These are phyloP conservation scores for Heterodera carotae DNA, from an alignment of 1,140 invertebrate genomes.

Conservation along the genomic window DNA sequence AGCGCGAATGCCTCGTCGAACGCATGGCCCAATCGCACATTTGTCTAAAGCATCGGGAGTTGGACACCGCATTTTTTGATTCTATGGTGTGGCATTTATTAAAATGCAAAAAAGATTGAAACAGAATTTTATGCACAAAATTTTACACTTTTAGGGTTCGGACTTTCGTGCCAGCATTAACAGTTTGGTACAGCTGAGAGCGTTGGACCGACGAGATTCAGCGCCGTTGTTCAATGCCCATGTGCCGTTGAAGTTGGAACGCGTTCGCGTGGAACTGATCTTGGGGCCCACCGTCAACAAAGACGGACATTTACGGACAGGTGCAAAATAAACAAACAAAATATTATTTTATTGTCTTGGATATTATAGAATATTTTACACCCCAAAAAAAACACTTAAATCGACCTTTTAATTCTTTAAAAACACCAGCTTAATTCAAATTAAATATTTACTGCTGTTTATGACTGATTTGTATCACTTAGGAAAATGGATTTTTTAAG, in stretches of 20 bases:
- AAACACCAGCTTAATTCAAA: slow-evolving; percentile 6
- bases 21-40: slow-evolving; percentile 36
- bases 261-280: slow-evolving; percentile 43
- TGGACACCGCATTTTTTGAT: no score
- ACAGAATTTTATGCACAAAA: no score
- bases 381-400: no score
- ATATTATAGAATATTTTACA: not conserved
- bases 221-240: slow-evolving; percentile 37
- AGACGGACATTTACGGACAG: slow-evolving; percentile 29
- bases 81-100: no score
- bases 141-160: slow-evolving; percentile 56
- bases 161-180: slow-evolving; percentile 55
- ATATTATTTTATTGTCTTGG: not conserved
- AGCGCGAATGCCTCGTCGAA: slow-evolving; percentile 29
- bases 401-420: no score
- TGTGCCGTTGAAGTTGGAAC: slow-evolving; percentile 62
- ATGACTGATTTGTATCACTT: no score
- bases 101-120: slow-evolving; percentile 31
- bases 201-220: slow-evolving; percentile 49
- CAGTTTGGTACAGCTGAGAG: slow-evolving; percentile 43
- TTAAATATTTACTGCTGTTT: no score
- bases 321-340: slow-evolving; percentile 21
- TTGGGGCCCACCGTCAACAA: slow-evolving; percentile 14
- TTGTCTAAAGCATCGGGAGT: slow-evolving; percentile 37
- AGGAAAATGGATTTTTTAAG: no score